Conservation (phyloP, 30 jellyfish, hydroid and myxozoan species). For the Pseudorhiza aurosa region DNA sequence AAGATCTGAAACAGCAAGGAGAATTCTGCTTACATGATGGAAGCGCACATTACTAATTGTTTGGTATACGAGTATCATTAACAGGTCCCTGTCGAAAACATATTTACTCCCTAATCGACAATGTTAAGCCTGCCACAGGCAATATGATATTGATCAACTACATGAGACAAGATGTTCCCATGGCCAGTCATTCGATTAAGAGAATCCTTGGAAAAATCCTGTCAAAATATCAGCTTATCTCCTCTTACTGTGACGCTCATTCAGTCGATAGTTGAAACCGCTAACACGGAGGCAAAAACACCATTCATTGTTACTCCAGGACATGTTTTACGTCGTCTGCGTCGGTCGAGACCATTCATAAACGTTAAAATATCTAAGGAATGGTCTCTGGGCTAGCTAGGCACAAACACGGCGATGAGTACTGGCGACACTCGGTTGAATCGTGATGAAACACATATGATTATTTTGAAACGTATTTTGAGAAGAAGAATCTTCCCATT, state of each 20-base stretch:
- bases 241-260: neutral
- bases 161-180: neutral
- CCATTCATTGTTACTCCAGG: neutral
- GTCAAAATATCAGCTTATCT: neutral
- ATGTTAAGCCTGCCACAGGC: too few species aligned
- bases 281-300: neutral
- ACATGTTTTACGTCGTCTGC: neutral
- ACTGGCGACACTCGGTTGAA: neutral
- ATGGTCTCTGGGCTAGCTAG: neutral
- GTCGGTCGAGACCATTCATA: neutral
- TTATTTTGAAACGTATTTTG: too few species aligned
- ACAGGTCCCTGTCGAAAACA: too few species aligned
- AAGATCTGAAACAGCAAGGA: too few species aligned
- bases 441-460: neutral
- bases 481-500: too few species aligned
- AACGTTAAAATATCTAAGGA: too few species aligned
- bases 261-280: neutral
- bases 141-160: too few species aligned
- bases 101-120: too few species aligned
- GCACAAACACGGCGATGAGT: neutral
- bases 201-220: too few species aligned
- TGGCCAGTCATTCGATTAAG: neutral
- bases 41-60: too few species aligned
- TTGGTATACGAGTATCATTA: too few species aligned
- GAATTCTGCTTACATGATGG: too few species aligned